A percentile compares a stretch with the other conserved stretches of the same genome.
Evolutionary conservation across 2,888 invertebrate species (phyloP).

Genomic region (Megalurothrips usitatus): DNA sequence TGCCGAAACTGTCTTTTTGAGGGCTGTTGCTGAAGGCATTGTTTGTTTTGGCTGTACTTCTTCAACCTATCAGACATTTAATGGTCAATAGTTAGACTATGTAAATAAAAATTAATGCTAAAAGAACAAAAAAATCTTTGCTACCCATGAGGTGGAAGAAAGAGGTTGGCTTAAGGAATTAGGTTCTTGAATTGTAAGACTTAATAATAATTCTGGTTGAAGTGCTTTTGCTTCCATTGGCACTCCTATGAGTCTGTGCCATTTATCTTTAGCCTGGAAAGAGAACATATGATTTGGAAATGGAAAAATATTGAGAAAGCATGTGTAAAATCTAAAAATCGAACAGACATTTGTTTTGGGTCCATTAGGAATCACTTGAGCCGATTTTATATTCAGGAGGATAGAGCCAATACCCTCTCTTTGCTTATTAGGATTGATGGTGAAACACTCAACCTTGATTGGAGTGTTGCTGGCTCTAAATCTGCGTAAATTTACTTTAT

Average conservation of each 20-base stretch:
- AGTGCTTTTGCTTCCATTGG: conserved; percentile 44
- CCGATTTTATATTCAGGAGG: conserved; percentile 62
- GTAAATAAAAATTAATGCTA: not conserved
- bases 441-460: conserved; percentile 65
- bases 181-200: conserved; percentile 44
- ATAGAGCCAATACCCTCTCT: conserved; percentile 65
- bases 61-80: not conserved
- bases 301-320: conserved; percentile 1
- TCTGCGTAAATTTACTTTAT: conserved; percentile 65
- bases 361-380: conserved; percentile 57
- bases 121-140: not conserved
- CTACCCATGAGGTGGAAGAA: not conserved
- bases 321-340: not conserved
- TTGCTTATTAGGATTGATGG: conserved; percentile 52
- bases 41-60: not conserved
- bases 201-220: conserved; percentile 45
- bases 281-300: not conserved
- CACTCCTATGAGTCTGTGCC: conserved; percentile 46
- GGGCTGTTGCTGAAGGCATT: not conserved
- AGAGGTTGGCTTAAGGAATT: not conserved
- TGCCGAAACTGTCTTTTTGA: not conserved
- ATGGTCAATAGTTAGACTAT: not conserved
- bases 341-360: conserved; percentile 33
- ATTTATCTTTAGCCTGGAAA: conserved; percentile 40
- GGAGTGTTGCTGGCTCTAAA: conserved; percentile 69